Evolutionary conservation across 2,888 invertebrate genomes (phyloP).

Genomic region (Eilema caniola): DNA sequence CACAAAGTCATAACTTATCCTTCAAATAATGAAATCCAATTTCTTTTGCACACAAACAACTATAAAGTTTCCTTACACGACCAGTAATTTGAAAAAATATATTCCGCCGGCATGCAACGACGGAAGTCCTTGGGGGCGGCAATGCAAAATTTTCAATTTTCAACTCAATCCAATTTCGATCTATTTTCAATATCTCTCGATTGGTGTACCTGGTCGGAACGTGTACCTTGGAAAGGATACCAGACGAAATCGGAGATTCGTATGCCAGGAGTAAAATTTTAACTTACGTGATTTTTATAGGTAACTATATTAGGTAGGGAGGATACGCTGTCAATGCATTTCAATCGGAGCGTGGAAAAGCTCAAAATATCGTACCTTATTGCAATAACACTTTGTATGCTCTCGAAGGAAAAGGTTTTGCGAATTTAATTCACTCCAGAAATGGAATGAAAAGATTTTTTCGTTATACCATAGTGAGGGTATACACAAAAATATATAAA

Average conservation of each 20-base stretch:
- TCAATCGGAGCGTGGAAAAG: not conserved
- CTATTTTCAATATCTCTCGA: constrained; percentile 53
- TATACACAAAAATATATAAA: too few relatives aligned
- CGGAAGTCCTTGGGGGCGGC: constrained; percentile 29
- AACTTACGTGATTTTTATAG: not conserved
- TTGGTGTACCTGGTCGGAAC: constrained; percentile 45
- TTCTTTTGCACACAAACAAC: constrained; percentile 9
- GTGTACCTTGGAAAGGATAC: constrained; percentile 41
- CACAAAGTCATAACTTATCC: not conserved
- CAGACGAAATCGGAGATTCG: constrained; percentile 28
- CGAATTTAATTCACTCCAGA: not conserved
- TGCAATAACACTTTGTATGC: not conserved
- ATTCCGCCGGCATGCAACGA: constrained; percentile 38
- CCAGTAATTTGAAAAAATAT: constrained; percentile 38
- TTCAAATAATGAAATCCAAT: not conserved
- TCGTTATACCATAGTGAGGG: too few relatives aligned
- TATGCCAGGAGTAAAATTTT: not conserved
- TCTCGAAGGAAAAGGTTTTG: not conserved
- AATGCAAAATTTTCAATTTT: constrained; percentile 53
- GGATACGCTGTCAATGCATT: not conserved
- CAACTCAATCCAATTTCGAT: constrained; percentile 53
- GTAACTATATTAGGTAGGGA: not conserved
- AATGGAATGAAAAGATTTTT: too few relatives aligned
- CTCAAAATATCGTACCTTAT: not conserved
- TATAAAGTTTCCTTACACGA: constrained; percentile 6